A percentile compares a stretch with the other conserved stretches of the same genome.
Evolutionary conservation across 2,113 vertebrate genomes (phyloP).

Genomic region (Anhinga rufa): DNA sequence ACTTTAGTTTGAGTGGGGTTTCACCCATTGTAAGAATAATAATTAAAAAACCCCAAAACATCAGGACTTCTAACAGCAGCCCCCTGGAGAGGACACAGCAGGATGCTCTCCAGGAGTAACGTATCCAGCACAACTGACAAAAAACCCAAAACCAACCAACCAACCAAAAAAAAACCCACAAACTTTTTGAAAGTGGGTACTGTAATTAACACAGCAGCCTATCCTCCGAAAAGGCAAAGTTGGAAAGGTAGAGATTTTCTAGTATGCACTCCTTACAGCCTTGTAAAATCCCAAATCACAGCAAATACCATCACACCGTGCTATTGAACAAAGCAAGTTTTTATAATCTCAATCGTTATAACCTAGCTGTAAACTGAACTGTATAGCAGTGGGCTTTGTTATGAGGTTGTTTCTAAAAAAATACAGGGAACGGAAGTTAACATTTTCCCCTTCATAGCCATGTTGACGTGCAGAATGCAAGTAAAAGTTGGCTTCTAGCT

Average conservation of each 20-base stretch:
- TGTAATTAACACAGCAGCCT: background rate
- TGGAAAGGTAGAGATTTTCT: background rate
- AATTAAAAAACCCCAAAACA: background rate
- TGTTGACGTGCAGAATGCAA: background rate
- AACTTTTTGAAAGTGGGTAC: background rate
- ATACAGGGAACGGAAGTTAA: background rate
- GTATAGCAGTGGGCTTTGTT: background rate
- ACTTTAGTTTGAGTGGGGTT: background rate
- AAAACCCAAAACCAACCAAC: background rate
- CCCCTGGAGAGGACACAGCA: background rate
- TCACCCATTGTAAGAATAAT: background rate
- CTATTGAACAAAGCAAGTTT: conserved; percentile 81
- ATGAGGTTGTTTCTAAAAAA: background rate
- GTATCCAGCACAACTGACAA: background rate
- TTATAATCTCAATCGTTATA: conserved; percentile 70
- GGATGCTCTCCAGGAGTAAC: background rate
- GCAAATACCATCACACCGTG: conserved; percentile 79
- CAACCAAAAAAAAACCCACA: too few species aligned
- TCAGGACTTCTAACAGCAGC: background rate
- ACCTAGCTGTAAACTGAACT: background rate
- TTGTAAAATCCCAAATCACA: conserved; percentile 65
- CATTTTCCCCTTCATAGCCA: background rate
- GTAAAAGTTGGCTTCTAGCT: background rate
- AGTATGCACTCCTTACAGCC: background rate
- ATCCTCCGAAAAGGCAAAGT: background rate